These are phyloP conservation scores for Teinopalpus imperialis DNA, from an alignment of 2,888 invertebrate species.

Conservation along the genomic window DNA sequence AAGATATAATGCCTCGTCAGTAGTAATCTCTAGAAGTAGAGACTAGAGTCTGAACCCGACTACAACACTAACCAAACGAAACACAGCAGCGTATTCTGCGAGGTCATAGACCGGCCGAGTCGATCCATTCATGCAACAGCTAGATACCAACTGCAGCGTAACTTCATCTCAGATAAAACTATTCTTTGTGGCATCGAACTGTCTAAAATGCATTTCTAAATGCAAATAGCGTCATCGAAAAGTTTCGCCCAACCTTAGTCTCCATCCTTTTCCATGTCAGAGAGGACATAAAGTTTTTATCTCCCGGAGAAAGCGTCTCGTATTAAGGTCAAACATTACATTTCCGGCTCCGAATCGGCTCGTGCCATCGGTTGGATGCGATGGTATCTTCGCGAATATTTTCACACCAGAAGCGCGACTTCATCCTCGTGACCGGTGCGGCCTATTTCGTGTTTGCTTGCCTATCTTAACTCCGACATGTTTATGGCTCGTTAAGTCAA, in stretches of 20 bases:
- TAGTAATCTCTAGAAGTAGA: no score
- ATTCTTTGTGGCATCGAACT: no score
- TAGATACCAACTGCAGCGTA: no score
- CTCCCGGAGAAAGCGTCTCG: constrained; percentile 54
- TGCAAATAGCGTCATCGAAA: no score
- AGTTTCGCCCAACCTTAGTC: constrained; percentile 43
- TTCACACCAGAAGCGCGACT: constrained; percentile 43
- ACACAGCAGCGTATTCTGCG: no score
- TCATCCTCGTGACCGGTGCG: constrained; percentile 30
- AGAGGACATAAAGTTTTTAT: constrained; percentile 50
- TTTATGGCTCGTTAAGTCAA: constrained; percentile 38
- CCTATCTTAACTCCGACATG: constrained; percentile 24
- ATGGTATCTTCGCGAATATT: constrained; percentile 41
- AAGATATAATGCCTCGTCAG: no score
- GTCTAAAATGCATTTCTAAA: no score
- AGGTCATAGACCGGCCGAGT: no score
- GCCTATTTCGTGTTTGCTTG: constrained; percentile 30
- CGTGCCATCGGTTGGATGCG: constrained; percentile 37
- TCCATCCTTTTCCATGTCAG: constrained; percentile 52
- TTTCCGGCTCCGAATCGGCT: constrained; percentile 39
- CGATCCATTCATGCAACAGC: no score
- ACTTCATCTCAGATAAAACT: no score
- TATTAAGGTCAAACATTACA: constrained; percentile 32
- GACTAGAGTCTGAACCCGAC: no score
- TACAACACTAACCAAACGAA: no score